phyloP scores from a whole-genome alignment of 2,113 vertebrate species.

The Nycticebus coucang region DNA sequence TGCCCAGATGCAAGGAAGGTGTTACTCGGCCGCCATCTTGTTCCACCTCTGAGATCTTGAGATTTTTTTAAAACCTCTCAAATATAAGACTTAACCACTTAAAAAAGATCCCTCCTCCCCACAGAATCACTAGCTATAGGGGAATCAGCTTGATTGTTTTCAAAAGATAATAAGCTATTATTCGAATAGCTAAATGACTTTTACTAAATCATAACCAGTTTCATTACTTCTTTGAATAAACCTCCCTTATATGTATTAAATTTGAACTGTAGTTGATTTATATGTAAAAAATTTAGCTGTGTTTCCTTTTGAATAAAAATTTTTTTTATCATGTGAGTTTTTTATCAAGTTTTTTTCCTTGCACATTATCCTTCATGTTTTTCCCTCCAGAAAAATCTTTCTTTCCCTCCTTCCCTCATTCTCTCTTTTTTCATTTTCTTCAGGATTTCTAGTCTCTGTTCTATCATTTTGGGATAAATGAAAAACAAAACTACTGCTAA shows the following conservation, averaged over 20 bases:
- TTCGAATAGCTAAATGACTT: slow-evolving; percentile 13
- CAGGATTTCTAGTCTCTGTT: slow-evolving; percentile 22
- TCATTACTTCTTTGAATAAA: not conserved
- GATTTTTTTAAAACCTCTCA: no score
- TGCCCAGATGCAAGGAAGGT: no score
- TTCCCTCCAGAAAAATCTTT: not conserved
- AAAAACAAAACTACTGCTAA: not conserved
- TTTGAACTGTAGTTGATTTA: not conserved
- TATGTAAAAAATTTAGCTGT: slow-evolving; percentile 22
- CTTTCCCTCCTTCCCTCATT: not conserved
- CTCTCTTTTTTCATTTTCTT: not conserved
- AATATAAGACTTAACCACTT: slow-evolving; percentile 21
- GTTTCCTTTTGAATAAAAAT: slow-evolving; percentile 54
- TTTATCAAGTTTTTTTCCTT: not conserved
- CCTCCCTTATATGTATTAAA: slow-evolving; percentile 1
- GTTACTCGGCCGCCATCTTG: no score
- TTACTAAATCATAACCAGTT: not conserved
- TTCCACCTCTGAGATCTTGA: no score
- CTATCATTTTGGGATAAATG: not conserved
- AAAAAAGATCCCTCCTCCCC: not conserved
- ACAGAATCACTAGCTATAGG: not conserved
- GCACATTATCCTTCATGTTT: not conserved
- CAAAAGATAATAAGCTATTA: not conserved
- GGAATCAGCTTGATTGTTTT: slow-evolving; percentile 17
- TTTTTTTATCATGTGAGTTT: no score